phyloP scores from a whole-genome alignment of 2,113 vertebrate species.

The Neotoma lepida region DNA sequence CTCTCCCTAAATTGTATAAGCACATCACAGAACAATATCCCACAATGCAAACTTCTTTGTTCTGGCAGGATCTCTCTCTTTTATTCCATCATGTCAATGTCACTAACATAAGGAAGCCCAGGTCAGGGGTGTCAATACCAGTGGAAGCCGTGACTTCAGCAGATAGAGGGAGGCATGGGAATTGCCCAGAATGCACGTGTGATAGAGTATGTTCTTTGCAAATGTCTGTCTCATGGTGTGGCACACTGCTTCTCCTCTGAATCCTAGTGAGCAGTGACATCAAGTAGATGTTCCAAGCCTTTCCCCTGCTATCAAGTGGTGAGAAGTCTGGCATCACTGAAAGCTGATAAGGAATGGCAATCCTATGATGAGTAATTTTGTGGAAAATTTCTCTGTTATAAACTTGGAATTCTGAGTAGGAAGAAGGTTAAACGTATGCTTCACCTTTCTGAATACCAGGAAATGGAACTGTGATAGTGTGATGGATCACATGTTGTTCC shows the following conservation, averaged over 20 bases:
- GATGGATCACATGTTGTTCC: not conserved
- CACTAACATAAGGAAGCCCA: not conserved
- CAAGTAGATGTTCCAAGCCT: not conserved
- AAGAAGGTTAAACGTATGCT: not conserved
- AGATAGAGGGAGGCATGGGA: not conserved
- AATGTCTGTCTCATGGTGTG: not conserved
- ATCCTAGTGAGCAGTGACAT: not conserved
- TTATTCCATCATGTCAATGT: not conserved
- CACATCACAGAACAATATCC: not conserved
- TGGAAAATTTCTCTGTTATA: not conserved
- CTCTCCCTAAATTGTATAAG: not conserved
- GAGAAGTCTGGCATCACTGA: not conserved
- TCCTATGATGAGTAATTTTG: not conserved
- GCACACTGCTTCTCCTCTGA: not conserved
- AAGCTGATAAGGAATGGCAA: not conserved
- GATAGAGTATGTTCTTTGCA: not conserved
- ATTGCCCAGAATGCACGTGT: not conserved
- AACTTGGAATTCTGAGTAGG: slow-evolving; percentile 25
- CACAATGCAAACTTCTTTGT: not conserved
- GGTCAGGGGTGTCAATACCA: not conserved
- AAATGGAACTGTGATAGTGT: not conserved
- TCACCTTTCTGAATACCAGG: not conserved
- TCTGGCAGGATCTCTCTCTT: not conserved
- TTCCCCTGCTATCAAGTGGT: not conserved
- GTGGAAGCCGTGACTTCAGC: not conserved